Evolutionary conservation across 2,113 vertebrate species (phyloP).

Genomic region (Gopherus flavomarginatus): DNA sequence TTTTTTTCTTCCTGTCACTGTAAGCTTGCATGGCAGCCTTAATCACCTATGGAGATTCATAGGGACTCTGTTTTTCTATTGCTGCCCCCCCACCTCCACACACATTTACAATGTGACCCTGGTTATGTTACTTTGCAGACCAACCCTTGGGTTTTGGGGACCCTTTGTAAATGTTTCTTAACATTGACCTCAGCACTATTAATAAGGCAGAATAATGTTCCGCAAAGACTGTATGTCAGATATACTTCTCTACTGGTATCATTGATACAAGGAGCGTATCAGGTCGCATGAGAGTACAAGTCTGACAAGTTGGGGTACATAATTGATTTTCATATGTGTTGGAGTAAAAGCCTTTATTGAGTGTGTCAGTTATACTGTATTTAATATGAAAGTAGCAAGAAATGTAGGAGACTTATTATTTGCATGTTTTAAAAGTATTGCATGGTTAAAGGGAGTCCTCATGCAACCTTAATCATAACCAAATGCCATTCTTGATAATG

Average conservation of each 20-base stretch:
- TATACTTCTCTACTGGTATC: not conserved
- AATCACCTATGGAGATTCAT: conserved; percentile 21
- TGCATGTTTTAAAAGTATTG: not conserved
- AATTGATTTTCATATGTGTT: not conserved
- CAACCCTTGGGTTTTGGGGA: not conserved
- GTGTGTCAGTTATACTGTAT: not conserved
- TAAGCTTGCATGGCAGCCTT: not conserved
- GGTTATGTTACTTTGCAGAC: accelerated
- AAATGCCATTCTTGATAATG: not conserved
- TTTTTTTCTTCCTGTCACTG: not conserved
- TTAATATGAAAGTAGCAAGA: not conserved
- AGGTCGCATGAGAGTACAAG: not conserved
- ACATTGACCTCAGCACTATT: not conserved
- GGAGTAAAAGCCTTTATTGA: not conserved
- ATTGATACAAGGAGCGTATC: not conserved
- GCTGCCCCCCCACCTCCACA: not conserved
- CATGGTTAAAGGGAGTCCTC: not conserved
- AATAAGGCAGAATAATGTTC: not conserved
- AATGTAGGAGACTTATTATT: not conserved
- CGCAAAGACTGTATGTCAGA: not conserved
- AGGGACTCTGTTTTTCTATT: not conserved
- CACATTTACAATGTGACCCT: not conserved
- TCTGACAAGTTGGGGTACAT: not conserved
- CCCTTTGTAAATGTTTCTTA: not conserved
- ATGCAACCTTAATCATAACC: not conserved